These are phyloP conservation scores for Drosophila lacicola DNA, from an alignment of 2,888 invertebrate species.

Conservation along the genomic window DNA sequence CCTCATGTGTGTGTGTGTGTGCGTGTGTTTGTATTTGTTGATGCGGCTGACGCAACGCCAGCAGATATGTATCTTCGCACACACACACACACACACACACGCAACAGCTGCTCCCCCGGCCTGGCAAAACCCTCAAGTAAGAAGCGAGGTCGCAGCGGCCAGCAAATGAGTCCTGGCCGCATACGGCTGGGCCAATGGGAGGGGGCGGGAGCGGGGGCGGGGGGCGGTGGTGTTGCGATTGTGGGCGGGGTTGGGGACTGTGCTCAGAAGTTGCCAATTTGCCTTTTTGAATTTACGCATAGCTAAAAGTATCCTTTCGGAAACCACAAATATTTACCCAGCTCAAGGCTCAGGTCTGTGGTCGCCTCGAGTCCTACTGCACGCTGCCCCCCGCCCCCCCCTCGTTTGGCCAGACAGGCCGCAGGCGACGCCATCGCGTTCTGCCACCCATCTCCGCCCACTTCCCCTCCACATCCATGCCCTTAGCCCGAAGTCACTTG, in stretches of 20 bases:
- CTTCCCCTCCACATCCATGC: not conserved
- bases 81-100: conserved; percentile 42
- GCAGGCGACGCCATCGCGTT: conserved; percentile 47
- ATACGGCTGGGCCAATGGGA: not conserved
- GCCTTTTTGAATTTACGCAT: conserved; percentile 83
- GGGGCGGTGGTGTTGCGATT: too few species aligned
- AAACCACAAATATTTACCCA: conserved; percentile 85
- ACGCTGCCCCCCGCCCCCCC: not conserved
- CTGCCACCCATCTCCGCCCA: not conserved
- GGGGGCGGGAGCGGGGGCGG: not conserved
- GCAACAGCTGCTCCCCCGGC: conserved; percentile 14
- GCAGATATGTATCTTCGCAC: conserved; percentile 66
- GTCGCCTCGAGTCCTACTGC: conserved; percentile 63
- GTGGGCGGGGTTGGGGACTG: not conserved
- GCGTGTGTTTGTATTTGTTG: conserved; percentile 56
- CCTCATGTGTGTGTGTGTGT: conserved; percentile 41
- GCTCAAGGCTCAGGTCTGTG: conserved; percentile 81
- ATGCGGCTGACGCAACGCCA: conserved; percentile 69
- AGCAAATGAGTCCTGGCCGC: conserved; percentile 50
- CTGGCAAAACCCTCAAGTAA: not conserved
- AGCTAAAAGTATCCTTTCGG: conserved; percentile 82
- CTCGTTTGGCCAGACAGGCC: not conserved
- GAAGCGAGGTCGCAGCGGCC: conserved; percentile 38
- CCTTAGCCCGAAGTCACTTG: conserved; percentile 47
- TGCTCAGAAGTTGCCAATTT: conserved; percentile 79